Evolutionary conservation across 2,888 invertebrate species (phyloP).

Genomic region (Metellina segmentata): DNA sequence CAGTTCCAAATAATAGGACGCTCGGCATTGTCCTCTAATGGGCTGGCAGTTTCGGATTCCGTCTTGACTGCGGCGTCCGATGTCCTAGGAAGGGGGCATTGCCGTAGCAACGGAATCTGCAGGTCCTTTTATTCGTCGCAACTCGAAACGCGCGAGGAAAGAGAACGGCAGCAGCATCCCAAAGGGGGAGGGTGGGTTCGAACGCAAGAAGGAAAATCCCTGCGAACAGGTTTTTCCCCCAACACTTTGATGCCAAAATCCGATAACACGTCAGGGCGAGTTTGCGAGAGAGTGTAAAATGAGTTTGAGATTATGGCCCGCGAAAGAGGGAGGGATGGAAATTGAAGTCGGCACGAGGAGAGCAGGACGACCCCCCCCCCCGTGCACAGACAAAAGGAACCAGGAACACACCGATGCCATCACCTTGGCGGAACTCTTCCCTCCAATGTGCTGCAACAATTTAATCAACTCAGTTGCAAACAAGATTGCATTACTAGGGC

Average conservation of each 20-base stretch:
- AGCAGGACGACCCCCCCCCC: too few species aligned
- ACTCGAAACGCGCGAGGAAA: neutral
- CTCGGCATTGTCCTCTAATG: neutral
- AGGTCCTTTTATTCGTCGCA: neutral
- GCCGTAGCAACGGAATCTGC: neutral
- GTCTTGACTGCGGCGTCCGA: neutral
- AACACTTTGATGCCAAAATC: neutral
- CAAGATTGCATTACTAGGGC: neutral
- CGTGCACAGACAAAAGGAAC: neutral
- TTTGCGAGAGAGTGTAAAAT: neutral
- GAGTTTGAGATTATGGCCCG: neutral
- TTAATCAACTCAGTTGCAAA: slow-evolving; percentile 27
- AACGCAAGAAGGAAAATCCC: too few species aligned
- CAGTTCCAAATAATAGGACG: neutral
- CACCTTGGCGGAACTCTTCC: neutral
- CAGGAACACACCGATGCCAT: neutral
- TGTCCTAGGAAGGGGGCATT: neutral
- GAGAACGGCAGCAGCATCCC: neutral
- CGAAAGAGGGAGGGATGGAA: neutral
- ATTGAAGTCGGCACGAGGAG: neutral
- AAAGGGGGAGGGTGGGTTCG: neutral
- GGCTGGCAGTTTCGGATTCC: neutral
- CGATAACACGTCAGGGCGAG: neutral
- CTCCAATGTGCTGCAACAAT: slow-evolving; percentile 23
- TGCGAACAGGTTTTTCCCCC: neutral